Percentiles rank a stretch among this genome's conserved stretches.
Conservation (phyloP, 2,797 vertebrate species). For the Centropyge bicolor region DNA sequence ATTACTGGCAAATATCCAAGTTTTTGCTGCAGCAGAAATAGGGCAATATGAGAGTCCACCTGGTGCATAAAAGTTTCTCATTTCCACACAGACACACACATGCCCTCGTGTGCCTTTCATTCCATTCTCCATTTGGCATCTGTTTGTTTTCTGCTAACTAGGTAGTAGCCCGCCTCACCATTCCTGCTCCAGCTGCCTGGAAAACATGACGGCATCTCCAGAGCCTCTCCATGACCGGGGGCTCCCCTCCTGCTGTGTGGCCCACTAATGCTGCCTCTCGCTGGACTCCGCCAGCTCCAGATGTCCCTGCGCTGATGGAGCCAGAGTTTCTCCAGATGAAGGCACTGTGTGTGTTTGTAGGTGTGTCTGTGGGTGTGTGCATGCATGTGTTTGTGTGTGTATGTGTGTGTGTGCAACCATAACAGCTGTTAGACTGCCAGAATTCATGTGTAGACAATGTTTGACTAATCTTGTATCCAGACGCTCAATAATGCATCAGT, state of each 20-base stretch:
- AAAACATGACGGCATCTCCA: conserved; percentile 75
- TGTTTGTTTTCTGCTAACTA: conserved; percentile 57
- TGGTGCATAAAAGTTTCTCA: conserved; percentile 51
- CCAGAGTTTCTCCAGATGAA: conserved; percentile 29
- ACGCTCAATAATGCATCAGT: conserved; percentile 21
- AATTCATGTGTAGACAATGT: conserved; percentile 66
- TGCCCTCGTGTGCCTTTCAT: conserved; percentile 14
- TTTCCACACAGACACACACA: conserved; percentile 46
- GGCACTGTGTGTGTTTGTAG: neutral
- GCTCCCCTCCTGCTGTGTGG: conserved; percentile 60
- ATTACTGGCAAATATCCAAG: neutral
- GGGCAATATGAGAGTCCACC: conserved; percentile 38
- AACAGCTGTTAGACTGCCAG: conserved; percentile 64
- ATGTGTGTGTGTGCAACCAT: conserved; percentile 32
- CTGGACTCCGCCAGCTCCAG: conserved; percentile 61
- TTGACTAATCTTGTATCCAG: conserved; percentile 70
- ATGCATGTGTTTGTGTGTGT: conserved; percentile 8
- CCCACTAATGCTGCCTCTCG: conserved; percentile 56
- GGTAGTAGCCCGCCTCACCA: conserved; percentile 22
- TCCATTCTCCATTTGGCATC: conserved; percentile 54
- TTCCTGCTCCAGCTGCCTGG: conserved; percentile 68
- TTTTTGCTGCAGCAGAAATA: neutral
- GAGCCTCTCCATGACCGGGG: conserved; percentile 50
- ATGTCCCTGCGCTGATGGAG: conserved; percentile 57
- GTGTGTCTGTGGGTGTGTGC: neutral